Percentiles rank a stretch among this genome's conserved stretches.
These are phyloP conservation scores for Galaxias olidus DNA, from an alignment of 2,797 vertebrate genomes.

Conservation along the genomic window DNA sequence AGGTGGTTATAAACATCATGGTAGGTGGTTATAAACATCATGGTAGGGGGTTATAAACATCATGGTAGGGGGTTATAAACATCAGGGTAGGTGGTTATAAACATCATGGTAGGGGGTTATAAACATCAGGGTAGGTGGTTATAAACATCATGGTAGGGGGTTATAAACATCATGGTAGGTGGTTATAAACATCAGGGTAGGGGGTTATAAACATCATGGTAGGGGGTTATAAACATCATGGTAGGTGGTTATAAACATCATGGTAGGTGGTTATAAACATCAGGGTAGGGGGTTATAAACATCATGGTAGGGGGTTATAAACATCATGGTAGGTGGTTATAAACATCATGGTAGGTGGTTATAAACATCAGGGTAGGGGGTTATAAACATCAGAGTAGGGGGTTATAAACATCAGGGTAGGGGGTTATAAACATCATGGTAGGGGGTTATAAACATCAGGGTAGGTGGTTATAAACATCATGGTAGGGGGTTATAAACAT, in stretches of 20 bases:
- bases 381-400: conserved; percentile 85
- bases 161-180: conserved; percentile 85
- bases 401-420: conserved; percentile 88
- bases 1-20: conserved; percentile 81
- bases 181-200: conserved; percentile 88
- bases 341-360: conserved; percentile 84
- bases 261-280: conserved; percentile 84
- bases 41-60: conserved; percentile 82
- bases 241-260: conserved; percentile 80
- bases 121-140: conserved; percentile 88
- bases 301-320: conserved; percentile 85
- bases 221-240: conserved; percentile 81
- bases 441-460: conserved; percentile 81
- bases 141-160: conserved; percentile 75
- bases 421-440: conserved; percentile 88
- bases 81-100: conserved; percentile 82
- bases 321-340: conserved; percentile 81
- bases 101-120: conserved; percentile 85
- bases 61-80: conserved; percentile 81
- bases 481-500: conserved; percentile 84
- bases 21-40: too few relatives aligned
- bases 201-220: conserved; percentile 88
- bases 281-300: conserved; percentile 85
- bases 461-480: conserved; percentile 80
- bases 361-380: conserved; percentile 86